phyloP scores from a whole-genome alignment of 2,888 invertebrate genomes.

The Drosophila mimica region DNA sequence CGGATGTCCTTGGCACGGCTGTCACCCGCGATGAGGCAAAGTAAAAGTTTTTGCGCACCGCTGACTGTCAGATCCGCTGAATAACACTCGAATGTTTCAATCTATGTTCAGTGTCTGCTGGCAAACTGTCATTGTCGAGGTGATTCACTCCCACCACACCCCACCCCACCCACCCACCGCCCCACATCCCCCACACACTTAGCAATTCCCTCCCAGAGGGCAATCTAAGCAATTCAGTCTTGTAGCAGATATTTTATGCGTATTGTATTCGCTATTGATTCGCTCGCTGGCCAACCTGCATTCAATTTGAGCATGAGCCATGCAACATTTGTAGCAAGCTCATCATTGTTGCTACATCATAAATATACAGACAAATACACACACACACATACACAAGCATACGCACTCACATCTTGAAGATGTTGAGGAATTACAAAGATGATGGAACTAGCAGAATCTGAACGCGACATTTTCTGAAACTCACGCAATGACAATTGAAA shows the following conservation, averaged over 20 bases:
- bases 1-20: conserved; percentile 12
- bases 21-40: conserved; percentile 3
- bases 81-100: conserved; percentile 41
- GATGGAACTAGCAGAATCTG: neutral
- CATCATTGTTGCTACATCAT: neutral
- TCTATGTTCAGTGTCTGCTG: conserved; percentile 26
- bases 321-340: conserved; percentile 47
- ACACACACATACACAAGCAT: neutral
- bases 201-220: neutral
- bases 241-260: conserved; percentile 37
- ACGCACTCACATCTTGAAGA: neutral
- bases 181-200: neutral
- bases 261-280: conserved; percentile 57
- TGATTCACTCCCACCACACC: neutral
- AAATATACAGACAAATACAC: neutral
- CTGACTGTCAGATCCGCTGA: conserved; percentile 27
- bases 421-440: neutral
- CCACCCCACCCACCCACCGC: neutral
- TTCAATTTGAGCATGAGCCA: conserved; percentile 43
- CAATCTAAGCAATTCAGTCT: conserved; percentile 14
- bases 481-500: conserved; percentile 14
- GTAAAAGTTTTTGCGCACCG: conserved; percentile 42
- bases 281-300: conserved; percentile 27
- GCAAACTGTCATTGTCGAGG: conserved; percentile 47
- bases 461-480: neutral